Percentiles rank a stretch among this genome's conserved stretches.
phyloP scores from a whole-genome alignment of 2,888 invertebrate species.

The Myopa tessellatipennis region DNA sequence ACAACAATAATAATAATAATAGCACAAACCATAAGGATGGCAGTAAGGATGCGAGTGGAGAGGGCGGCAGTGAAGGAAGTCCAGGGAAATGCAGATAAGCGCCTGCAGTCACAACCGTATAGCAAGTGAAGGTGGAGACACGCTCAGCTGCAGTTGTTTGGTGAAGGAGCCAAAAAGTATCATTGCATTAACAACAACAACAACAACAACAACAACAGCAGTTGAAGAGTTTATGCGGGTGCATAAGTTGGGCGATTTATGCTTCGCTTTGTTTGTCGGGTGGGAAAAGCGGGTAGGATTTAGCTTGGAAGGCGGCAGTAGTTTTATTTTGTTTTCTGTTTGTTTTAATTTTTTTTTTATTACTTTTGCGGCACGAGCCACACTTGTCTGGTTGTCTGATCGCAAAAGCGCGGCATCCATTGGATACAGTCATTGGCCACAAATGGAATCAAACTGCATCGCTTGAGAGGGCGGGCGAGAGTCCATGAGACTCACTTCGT shows the following conservation, averaged over 20 bases:
- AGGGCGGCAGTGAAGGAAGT: background rate
- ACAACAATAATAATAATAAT: background rate
- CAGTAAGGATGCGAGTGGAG: background rate
- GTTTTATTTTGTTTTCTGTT: no score
- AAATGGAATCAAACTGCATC: background rate
- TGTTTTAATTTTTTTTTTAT: background rate
- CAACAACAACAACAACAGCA: slow-evolving; percentile 10
- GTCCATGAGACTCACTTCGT: no score
- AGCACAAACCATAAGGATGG: background rate
- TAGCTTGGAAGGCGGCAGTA: background rate
- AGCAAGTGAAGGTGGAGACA: slow-evolving; percentile 23
- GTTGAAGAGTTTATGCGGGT: slow-evolving; percentile 23
- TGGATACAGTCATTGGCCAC: background rate
- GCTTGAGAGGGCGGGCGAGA: no score
- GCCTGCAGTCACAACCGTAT: background rate
- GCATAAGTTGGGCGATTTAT: slow-evolving; percentile 26
- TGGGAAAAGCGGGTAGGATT: background rate
- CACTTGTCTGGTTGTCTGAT: slow-evolving; percentile 14
- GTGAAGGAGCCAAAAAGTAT: slow-evolving; percentile 11
- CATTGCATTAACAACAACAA: slow-evolving; percentile 10
- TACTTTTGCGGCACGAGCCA: slow-evolving; percentile 23
- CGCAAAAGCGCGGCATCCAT: background rate
- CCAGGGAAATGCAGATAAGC: slow-evolving; percentile 1
- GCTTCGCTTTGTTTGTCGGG: background rate
- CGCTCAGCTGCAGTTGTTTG: slow-evolving; percentile 12